Base-by-base conservation (phyloP, 2,113 vertebrate genomes). In the Callospermophilus lateralis region DNA sequence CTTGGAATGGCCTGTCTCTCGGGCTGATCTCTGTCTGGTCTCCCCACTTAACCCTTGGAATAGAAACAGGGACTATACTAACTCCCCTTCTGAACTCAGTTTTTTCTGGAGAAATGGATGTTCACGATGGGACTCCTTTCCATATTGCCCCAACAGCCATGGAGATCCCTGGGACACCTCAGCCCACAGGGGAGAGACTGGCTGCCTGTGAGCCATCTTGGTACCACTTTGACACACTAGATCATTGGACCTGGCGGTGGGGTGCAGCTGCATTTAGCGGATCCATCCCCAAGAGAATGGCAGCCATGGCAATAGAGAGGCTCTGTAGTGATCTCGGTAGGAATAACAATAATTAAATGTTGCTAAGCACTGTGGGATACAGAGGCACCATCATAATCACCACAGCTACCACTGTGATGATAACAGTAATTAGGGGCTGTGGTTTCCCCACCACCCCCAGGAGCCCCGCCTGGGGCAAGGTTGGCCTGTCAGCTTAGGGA, bases 271-370 rank as follows among this genome's bases (percentile, higher is more conserved):
- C 39, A 4, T 37, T 67, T 67, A 63, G 51, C 61, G 63, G 45
- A 42, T 58, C 92, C 24, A n/a, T 45, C 78, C 87, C 42, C 48
- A 81, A 67, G 77, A 97, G 93, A 83, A 74, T 72, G 92, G 87
- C 86, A 74, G 90, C 81, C 42, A 0, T 63, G 88, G 90, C 90
- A 74, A 39, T 42, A 11, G 63, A 65, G 39, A 94, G 81, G 78
- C 86, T 96, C 86, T 87, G 65, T 45, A 73, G 79, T 63, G 70
- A 93, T 94, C 89, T 70, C 89, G 28, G 30, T 63, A 63, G 92
- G 90, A 95, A 96, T 84, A 97, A 96, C 81, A 97, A 81, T 97
- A 97, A 97, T 97, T 97, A 97, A 95, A 72, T 72, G 78, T 78
- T 84, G 83, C 96, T 92, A 84, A 97, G 95, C 97, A 89, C 94